Evolutionary conservation across 64 coral and sea anemone genomes (phyloP).

Genomic region (Montipora foliosa): DNA sequence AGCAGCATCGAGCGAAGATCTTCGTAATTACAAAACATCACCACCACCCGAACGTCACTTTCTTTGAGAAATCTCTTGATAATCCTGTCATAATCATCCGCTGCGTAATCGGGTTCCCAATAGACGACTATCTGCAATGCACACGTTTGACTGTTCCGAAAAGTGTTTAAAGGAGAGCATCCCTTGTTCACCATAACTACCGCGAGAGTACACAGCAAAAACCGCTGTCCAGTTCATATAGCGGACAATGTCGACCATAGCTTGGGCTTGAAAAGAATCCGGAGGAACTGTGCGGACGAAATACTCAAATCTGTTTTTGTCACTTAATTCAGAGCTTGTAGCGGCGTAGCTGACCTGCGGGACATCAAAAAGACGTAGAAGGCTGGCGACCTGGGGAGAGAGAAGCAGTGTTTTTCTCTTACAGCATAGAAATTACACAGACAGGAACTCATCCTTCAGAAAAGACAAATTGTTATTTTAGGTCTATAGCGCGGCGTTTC

Average conservation of each 20-base stretch:
- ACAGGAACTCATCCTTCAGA: too few relatives aligned
- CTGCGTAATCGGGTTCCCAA: constrained; percentile 50
- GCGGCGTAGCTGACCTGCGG: constrained; percentile 94
- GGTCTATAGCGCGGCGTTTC: too few relatives aligned
- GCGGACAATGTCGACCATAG: constrained; percentile 81
- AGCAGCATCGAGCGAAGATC: constrained; percentile 73
- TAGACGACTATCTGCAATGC: constrained; percentile 59
- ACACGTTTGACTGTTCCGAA: constrained; percentile 38
- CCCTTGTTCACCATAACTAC: constrained; percentile 89
- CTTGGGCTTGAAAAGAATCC: constrained; percentile 84
- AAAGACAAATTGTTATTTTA: too few relatives aligned
- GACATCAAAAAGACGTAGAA: constrained; percentile 82
- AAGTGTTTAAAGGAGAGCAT: constrained; percentile 67
- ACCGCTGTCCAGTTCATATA: constrained; percentile 90
- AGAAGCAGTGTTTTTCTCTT: background rate
- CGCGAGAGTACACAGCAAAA: constrained; percentile 85
- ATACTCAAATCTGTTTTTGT: constrained; percentile 84
- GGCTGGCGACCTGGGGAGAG: constrained; percentile 75
- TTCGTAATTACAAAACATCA: constrained; percentile 80
- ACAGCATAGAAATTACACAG: background rate
- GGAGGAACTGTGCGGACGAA: constrained; percentile 94
- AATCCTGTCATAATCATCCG: constrained; percentile 64
- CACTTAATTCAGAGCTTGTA: constrained; percentile 91
- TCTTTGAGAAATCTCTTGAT: constrained; percentile 50
- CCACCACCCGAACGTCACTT: constrained; percentile 67